Conservation (phyloP, 2,113 vertebrate genomes). For the Podiceps cristatus region DNA sequence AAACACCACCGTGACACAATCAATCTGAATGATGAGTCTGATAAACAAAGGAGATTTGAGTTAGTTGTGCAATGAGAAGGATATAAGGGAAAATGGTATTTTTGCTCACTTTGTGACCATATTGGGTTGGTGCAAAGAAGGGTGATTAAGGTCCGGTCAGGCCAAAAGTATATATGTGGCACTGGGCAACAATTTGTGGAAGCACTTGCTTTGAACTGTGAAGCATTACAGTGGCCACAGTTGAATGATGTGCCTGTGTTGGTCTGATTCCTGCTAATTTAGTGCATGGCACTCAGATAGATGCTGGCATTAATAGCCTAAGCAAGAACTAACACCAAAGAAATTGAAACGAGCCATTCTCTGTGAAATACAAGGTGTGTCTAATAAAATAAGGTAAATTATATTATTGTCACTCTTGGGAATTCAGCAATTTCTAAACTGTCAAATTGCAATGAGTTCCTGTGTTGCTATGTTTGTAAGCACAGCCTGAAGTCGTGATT, state of each 20-base stretch:
- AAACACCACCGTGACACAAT: not conserved
- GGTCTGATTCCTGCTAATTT: not conserved
- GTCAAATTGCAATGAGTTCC: not conserved
- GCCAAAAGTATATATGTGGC: not conserved
- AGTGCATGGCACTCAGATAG: not conserved
- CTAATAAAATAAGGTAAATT: not conserved
- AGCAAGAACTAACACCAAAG: not conserved
- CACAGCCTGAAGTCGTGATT: not conserved
- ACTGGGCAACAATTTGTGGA: not conserved
- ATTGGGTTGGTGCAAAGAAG: not conserved
- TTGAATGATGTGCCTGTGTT: not conserved
- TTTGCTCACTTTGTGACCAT: not conserved
- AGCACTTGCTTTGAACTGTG: not conserved
- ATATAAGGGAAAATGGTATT: not conserved
- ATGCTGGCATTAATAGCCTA: not conserved
- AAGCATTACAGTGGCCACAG: not conserved
- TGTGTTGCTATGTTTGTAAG: not conserved
- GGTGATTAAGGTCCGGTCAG: not conserved
- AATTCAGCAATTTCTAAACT: not conserved
- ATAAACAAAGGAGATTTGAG: not conserved
- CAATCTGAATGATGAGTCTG: not conserved
- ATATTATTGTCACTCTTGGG: not conserved
- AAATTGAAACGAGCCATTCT: not conserved
- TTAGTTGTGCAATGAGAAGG: not conserved
- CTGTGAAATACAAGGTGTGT: not conserved